These are phyloP conservation scores for Drosophila dives DNA, from an alignment of 2,888 invertebrate genomes.

Conservation along the genomic window DNA sequence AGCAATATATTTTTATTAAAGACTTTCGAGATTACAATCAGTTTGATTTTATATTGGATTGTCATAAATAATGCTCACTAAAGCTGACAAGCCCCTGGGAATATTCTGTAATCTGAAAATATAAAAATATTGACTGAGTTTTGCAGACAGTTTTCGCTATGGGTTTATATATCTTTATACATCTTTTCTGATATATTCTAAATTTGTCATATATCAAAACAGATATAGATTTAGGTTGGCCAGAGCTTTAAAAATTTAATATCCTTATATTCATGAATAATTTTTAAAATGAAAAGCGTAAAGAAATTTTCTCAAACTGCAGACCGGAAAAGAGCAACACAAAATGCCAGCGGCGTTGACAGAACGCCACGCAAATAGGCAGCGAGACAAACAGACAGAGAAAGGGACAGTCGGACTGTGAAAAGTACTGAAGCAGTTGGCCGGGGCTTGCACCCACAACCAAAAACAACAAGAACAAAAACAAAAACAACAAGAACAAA, in stretches of 20 bases:
- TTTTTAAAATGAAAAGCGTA: constrained; percentile 11
- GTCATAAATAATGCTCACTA: not conserved
- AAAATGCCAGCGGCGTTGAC: constrained; percentile 56
- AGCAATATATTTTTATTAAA: not conserved
- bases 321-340: constrained; percentile 62
- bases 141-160: not conserved
- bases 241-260: not conserved
- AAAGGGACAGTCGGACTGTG: not conserved
- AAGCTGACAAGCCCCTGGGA: not conserved
- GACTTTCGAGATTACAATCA: not conserved
- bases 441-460: constrained; percentile 26
- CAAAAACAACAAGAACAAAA: constrained; percentile 8
- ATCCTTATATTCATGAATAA: not conserved
- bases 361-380: constrained; percentile 43
- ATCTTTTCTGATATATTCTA: not conserved
- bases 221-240: not conserved
- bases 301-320: constrained; percentile 55
- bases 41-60: constrained; percentile 4
- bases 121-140: not conserved
- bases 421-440: constrained; percentile 28
- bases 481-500: constrained; percentile 14
- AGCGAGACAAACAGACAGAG: constrained; percentile 19
- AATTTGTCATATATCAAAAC: not conserved
- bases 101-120: not conserved
- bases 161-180: too few species aligned